These are phyloP conservation scores for Lucifuga dentata DNA, from an alignment of 2,113 vertebrate species.

Conservation along the genomic window DNA sequence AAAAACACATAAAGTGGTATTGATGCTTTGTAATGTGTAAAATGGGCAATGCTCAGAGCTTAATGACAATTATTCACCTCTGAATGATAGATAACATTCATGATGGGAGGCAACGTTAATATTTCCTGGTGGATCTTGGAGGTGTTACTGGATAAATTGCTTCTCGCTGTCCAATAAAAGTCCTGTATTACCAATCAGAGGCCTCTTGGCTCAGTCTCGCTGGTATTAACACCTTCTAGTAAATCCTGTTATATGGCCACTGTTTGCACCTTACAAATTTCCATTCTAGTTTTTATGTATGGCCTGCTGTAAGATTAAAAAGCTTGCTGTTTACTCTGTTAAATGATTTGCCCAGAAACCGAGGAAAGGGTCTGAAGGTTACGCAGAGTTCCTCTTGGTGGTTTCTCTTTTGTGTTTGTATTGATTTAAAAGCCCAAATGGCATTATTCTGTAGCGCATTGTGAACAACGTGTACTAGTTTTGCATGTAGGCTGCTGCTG, in stretches of 20 bases:
- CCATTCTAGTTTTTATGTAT: conserved; percentile 9
- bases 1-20: conserved; percentile 1
- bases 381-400: neutral
- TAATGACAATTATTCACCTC: conserved; percentile 41
- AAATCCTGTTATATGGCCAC: neutral
- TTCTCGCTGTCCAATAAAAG: conserved; percentile 35
- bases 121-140: conserved; percentile 42
- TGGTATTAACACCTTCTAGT: neutral
- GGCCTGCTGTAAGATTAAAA: neutral
- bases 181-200: neutral
- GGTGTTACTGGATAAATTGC: conserved; percentile 32
- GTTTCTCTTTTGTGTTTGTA: conserved; percentile 7
- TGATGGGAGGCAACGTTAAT: conserved; percentile 12
- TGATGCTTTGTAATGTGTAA: conserved; percentile 1
- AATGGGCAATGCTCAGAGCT: conserved; percentile 1
- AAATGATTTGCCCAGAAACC: neutral
- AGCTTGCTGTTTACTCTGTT: neutral
- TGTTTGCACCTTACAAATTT: neutral
- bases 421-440: conserved; percentile 13
- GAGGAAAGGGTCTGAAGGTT: neutral
- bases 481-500: conserved; percentile 33
- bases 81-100: neutral
- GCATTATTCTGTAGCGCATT: conserved; percentile 12
- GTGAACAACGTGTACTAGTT: conserved; percentile 32
- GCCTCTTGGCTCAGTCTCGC: conserved; percentile 4